Base-by-base conservation (phyloP, 1,140 invertebrate species). In the Diachasmimorpha longicaudata region DNA sequence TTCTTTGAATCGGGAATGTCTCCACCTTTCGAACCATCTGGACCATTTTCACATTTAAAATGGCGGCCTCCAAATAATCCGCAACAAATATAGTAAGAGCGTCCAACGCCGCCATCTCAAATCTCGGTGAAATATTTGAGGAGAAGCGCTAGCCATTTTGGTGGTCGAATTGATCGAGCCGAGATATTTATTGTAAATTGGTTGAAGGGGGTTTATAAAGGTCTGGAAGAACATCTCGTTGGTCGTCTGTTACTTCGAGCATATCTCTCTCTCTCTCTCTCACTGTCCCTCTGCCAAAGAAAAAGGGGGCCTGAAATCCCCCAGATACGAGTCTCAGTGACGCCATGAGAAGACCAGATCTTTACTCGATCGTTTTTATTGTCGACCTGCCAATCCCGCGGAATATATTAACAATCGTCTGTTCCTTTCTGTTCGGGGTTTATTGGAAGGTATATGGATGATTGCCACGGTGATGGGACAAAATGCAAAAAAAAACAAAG, bases 291-390 rank as follows among this genome's bases (percentile, higher is more conserved):
- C 19, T 63, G 23, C 31, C 23, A 25, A 25, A 39, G 21, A 46
- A 70, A 75, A 70, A 75, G 55, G 74, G 52, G 66, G 9, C 74
- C 67, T 70, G 74, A 75, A 75, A 75, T 75, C 70, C 74, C 74
- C 68, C 67, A 75, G 74, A 75, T 75, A 75, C 74, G 67, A 75
- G 74, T 75, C 74, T 75, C 74, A 70, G 74, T 75, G 67, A 75
- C 74, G 74, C 74, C 74, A 75, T 75, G 67, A 70, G 48, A 75
- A 48, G 48, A 48, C 37, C 25, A 63, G 58, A 63, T 63, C 58
- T 31, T 63, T 63, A 63, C 58, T 19, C 19, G 48, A 58, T 68
- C 21, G 55, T 75, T 75, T 75, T 75, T 75, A 75, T 75, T 75
- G 39, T 58, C 52, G 63, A 63, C 48, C 74, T 70, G 74, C 74